A percentile compares a stretch with the other conserved stretches of the same genome.
These are phyloP conservation scores for Nomada ruficornis DNA, from an alignment of 2,888 invertebrate genomes.

Conservation along the genomic window DNA sequence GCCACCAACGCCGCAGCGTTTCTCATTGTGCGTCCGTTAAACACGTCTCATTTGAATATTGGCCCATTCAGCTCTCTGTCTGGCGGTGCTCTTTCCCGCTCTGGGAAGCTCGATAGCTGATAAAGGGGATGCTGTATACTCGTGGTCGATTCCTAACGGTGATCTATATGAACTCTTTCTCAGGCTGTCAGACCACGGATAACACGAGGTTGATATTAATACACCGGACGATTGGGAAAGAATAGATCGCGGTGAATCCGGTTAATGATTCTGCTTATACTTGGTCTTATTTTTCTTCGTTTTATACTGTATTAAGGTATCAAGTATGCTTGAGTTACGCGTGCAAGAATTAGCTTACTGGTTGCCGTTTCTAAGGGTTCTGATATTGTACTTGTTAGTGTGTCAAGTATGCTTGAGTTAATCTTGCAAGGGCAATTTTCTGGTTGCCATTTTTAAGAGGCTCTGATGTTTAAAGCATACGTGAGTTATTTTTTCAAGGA, in stretches of 20 bases:
- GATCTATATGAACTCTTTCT: slow-evolving; percentile 69
- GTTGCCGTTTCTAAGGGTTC: too few species aligned
- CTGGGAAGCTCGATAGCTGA: slow-evolving; percentile 74
- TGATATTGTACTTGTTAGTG: too few species aligned
- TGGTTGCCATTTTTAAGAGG: too few species aligned
- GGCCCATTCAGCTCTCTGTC: slow-evolving; percentile 51
- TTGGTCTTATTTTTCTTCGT: neutral
- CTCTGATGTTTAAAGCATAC: too few species aligned
- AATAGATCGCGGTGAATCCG: neutral
- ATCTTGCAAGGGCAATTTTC: too few species aligned
- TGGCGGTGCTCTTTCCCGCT: neutral
- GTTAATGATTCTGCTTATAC: neutral
- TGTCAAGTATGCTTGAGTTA: too few species aligned
- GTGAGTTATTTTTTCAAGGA: too few species aligned
- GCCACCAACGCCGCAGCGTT: slow-evolving; percentile 65
- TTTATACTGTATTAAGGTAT: neutral
- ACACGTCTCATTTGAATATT: slow-evolving; percentile 82
- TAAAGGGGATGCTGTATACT: slow-evolving; percentile 57
- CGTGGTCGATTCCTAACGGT: slow-evolving; percentile 49
- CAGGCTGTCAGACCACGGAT: slow-evolving; percentile 74
- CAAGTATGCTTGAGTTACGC: too few species aligned
- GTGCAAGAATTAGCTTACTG: too few species aligned
- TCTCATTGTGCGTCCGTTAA: slow-evolving; percentile 77
- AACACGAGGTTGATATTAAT: neutral
- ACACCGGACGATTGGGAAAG: neutral